Percentiles rank a stretch among this genome's conserved stretches.
Conservation (phyloP, 2,113 vertebrate species). For the Chlamydotis undulata region DNA sequence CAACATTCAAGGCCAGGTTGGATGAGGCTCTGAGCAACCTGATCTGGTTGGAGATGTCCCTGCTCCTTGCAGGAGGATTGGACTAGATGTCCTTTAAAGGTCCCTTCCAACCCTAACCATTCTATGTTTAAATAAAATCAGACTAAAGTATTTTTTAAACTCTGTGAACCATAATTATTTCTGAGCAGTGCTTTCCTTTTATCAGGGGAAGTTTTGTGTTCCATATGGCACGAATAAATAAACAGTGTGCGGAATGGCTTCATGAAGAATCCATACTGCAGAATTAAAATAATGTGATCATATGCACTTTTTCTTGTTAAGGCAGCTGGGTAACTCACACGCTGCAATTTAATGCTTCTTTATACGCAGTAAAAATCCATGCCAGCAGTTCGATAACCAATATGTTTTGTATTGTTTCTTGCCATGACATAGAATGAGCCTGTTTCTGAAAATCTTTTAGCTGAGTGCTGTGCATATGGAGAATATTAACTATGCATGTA, state of each 20-base stretch:
- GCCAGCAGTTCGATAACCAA: not conserved
- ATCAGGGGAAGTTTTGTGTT: not conserved
- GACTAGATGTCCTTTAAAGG: too few relatives aligned
- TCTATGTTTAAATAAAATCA: not conserved
- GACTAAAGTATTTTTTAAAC: not conserved
- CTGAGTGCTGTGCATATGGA: not conserved
- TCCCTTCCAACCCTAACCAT: too few relatives aligned
- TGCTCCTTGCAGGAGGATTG: too few relatives aligned
- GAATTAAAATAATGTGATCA: not conserved
- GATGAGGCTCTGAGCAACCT: too few relatives aligned
- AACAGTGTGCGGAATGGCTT: not conserved
- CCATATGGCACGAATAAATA: not conserved
- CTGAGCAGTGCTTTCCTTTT: not conserved
- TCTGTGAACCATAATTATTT: not conserved
- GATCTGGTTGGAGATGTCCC: too few relatives aligned
- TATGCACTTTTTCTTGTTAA: not conserved
- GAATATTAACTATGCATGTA: not conserved
- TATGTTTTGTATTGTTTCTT: constrained; percentile 25
- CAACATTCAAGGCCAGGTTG: too few relatives aligned
- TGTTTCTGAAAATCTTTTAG: not conserved
- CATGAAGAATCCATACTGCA: not conserved
- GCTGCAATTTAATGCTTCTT: constrained; percentile 14
- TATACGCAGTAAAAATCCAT: constrained; percentile 21
- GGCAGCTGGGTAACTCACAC: not conserved
- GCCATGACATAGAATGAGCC: not conserved